Conservation (phyloP, 37 sponge, comb jelly and placozoan genomes). For the Beroe forskalii region DNA sequence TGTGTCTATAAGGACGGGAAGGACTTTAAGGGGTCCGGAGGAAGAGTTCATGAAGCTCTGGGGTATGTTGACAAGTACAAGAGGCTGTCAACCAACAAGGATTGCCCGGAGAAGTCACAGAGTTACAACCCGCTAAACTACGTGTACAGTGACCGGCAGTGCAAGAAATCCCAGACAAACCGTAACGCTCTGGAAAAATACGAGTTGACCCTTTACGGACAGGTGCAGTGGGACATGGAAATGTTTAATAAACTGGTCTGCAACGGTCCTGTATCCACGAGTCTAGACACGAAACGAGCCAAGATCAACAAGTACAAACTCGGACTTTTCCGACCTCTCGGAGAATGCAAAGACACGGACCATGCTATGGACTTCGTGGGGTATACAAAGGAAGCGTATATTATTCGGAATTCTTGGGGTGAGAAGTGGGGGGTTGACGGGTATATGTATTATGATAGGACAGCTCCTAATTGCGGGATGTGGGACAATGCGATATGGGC, state of each 20-base stretch:
- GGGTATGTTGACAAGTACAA: neutral
- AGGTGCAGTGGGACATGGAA: neutral
- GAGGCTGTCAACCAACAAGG: neutral
- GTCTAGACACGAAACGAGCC: neutral
- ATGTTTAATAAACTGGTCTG: neutral
- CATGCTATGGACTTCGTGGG: neutral
- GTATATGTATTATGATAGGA: neutral
- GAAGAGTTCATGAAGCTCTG: neutral
- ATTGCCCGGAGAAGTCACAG: neutral
- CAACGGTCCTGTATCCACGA: neutral
- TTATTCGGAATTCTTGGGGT: neutral
- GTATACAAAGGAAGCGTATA: neutral
- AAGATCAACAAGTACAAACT: neutral
- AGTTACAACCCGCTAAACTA: neutral
- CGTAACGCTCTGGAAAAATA: neutral
- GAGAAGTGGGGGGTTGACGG: neutral
- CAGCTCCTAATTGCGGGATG: neutral
- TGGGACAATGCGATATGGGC: neutral
- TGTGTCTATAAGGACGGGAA: neutral
- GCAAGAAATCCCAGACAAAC: neutral
- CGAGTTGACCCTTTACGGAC: neutral
- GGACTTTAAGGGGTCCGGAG: neutral
- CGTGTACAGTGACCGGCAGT: neutral
- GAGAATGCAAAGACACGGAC: neutral
- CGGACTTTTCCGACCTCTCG: neutral